phyloP scores from a whole-genome alignment of 2,113 vertebrate species.

The Cyanoliseus patagonus region DNA sequence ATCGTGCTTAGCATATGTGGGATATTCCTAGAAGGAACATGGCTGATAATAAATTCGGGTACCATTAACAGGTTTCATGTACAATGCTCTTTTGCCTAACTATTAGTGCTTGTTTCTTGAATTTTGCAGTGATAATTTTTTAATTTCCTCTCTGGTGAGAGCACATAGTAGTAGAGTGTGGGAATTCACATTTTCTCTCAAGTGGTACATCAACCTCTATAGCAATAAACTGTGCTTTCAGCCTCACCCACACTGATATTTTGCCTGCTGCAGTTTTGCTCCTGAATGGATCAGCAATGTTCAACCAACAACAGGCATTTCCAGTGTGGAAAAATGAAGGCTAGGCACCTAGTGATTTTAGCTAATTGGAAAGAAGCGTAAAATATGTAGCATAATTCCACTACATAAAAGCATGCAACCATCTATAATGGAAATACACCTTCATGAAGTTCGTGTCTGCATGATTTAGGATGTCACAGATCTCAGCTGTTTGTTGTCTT shows the following conservation, averaged over 20 bases:
- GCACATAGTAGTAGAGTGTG: neutral
- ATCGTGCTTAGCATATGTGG: neutral
- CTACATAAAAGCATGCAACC: neutral
- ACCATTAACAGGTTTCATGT: constrained; percentile 32
- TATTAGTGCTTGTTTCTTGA: constrained; percentile 35
- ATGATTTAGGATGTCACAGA: neutral
- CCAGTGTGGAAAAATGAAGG: neutral
- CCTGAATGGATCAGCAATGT: neutral
- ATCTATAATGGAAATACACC: neutral
- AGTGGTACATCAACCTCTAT: neutral
- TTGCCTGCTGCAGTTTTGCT: neutral
- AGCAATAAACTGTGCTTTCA: neutral
- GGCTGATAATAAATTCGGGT: constrained; percentile 6
- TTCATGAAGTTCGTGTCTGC: neutral
- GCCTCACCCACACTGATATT: neutral
- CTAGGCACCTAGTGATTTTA: neutral
- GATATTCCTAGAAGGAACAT: neutral
- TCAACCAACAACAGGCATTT: neutral
- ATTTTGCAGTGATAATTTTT: constrained; percentile 6
- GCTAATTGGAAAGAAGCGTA: neutral
- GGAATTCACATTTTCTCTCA: constrained; percentile 12
- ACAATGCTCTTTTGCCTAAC: constrained; percentile 31
- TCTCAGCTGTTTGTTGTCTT: constrained; percentile 43
- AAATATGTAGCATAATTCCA: neutral
- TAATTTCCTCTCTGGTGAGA: constrained; percentile 30